phyloP scores from a whole-genome alignment of 2,113 vertebrate species.

The Narcine bancroftii region DNA sequence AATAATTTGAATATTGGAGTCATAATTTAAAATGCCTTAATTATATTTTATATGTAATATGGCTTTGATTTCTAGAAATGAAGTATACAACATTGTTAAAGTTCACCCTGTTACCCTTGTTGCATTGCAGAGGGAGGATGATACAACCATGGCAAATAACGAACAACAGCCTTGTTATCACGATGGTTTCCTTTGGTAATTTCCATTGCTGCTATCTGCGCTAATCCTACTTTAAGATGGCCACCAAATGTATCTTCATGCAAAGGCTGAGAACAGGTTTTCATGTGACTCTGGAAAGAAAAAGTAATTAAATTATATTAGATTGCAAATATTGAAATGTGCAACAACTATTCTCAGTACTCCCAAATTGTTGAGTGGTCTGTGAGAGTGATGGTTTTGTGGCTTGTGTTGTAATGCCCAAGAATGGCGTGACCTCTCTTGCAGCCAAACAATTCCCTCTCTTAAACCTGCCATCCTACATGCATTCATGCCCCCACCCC shows the following conservation, averaged over 20 bases:
- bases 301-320: not conserved
- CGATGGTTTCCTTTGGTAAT: conserved; percentile 94
- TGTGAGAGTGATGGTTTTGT: not conserved
- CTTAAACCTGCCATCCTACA: not conserved
- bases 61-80: conserved; percentile 21
- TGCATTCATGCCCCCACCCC: not conserved
- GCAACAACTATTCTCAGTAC: not conserved
- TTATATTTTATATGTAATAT: not conserved
- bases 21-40: not conserved
- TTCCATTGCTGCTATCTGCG: conserved; percentile 94
- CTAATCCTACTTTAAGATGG: conserved; percentile 93
- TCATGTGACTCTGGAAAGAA: conserved; percentile 85
- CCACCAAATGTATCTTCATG: conserved; percentile 97
- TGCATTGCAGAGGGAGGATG: conserved; percentile 96
- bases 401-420: not conserved
- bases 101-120: conserved; percentile 71
- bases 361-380: not conserved
- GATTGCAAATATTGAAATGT: not conserved
- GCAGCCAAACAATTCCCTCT: not conserved
- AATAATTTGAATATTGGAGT: not conserved
- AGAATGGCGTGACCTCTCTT: not conserved
- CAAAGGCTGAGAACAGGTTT: conserved; percentile 91
- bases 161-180: conserved; percentile 91
- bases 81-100: not conserved
- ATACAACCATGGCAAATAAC: conserved; percentile 94